Conservation (phyloP, 2,797 vertebrate genomes). For the Hipposideros larvatus region DNA sequence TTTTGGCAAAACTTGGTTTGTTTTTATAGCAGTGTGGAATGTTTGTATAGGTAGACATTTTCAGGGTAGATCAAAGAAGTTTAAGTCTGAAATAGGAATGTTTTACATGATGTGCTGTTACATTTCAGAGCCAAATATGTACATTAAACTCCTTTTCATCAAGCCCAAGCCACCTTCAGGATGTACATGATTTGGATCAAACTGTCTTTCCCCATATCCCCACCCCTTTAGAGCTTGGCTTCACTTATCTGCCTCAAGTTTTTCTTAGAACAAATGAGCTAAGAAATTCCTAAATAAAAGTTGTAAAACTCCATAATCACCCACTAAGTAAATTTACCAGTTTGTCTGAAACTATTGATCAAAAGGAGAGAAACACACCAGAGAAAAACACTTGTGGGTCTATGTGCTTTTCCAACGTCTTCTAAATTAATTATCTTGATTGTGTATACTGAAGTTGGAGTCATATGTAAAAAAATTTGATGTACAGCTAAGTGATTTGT, state of each 20-base stretch:
- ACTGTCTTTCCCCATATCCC: neutral
- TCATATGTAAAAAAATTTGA: neutral
- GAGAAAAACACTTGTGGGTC: neutral
- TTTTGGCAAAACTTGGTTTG: neutral
- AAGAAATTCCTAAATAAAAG: slow-evolving; percentile 58
- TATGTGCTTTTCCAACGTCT: slow-evolving; percentile 9
- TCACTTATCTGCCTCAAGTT: neutral
- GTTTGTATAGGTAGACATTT: slow-evolving; percentile 44
- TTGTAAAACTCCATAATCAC: slow-evolving; percentile 37
- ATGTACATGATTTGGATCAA: slow-evolving; percentile 27
- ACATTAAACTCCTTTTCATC: neutral
- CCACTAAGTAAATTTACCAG: slow-evolving; percentile 56
- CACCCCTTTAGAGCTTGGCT: neutral
- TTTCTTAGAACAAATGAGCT: slow-evolving; percentile 21
- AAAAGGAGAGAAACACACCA: neutral
- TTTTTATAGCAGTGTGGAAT: slow-evolving; percentile 24
- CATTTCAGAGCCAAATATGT: slow-evolving; percentile 39
- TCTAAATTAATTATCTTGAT: slow-evolving; percentile 53
- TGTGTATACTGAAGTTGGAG: neutral
- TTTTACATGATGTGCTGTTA: slow-evolving; percentile 43
- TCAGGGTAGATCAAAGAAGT: slow-evolving; percentile 58
- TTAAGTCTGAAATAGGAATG: slow-evolving; percentile 72
- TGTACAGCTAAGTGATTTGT: neutral
- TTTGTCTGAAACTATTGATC: slow-evolving; percentile 62
- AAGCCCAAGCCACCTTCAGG: neutral